These are phyloP conservation scores for Leptatherina wallacei DNA, from an alignment of 2,797 vertebrate genomes.

Conservation along the genomic window DNA sequence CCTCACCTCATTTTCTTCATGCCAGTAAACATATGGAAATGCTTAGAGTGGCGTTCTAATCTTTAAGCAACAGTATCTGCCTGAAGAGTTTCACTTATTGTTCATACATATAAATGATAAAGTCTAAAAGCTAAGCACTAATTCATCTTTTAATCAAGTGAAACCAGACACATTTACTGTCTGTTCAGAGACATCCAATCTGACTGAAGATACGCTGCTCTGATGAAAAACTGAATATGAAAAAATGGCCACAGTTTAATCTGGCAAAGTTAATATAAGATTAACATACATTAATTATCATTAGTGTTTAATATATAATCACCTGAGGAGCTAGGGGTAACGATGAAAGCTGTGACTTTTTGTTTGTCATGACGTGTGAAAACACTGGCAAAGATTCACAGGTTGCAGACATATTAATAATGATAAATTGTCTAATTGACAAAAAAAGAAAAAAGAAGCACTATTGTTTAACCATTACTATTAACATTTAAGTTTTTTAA, in stretches of 20 bases:
- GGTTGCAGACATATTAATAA: neutral
- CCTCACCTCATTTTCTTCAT: slow-evolving; percentile 85
- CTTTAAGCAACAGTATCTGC: slow-evolving; percentile 42
- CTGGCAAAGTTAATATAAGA: neutral
- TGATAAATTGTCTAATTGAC: neutral
- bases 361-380: neutral
- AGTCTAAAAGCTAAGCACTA: neutral
- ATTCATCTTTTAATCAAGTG: slow-evolving; percentile 30
- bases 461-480: neutral
- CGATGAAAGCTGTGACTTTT: neutral
- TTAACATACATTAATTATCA: neutral
- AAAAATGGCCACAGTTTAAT: slow-evolving; percentile 2
- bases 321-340: neutral
- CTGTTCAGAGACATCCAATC: slow-evolving; percentile 10
- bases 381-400: slow-evolving; percentile 4
- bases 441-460: neutral
- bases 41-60: slow-evolving; percentile 75
- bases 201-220: slow-evolving; percentile 4
- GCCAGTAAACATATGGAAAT: slow-evolving; percentile 86
- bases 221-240: neutral
- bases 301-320: neutral
- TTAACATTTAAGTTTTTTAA: neutral
- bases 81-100: slow-evolving; percentile 33
- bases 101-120: neutral
- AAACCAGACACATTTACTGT: neutral